A percentile compares a stretch with the other conserved stretches of the same genome.
Evolutionary conservation across 1,140 invertebrate species (phyloP).

Genomic region (Babylonia areolata): DNA sequence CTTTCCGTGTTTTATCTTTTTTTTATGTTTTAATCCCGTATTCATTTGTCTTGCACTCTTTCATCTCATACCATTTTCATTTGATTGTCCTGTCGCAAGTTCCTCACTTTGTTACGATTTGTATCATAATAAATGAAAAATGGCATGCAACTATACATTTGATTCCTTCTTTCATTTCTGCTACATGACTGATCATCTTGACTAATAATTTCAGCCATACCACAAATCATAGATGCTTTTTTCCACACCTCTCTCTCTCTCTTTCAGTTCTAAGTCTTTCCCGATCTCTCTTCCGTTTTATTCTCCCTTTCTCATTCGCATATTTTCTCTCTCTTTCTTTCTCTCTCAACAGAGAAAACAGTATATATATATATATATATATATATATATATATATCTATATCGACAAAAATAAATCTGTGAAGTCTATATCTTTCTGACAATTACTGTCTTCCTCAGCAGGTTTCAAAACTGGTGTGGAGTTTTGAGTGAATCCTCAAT

Average conservation of each 20-base stretch:
- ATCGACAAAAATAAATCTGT: neutral
- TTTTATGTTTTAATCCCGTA: neutral
- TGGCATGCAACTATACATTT: no score
- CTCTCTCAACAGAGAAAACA: no score
- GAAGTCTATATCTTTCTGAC: no score
- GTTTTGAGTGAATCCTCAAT: no score
- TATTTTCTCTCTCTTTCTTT: neutral
- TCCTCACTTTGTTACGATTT: no score
- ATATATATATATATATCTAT: neutral
- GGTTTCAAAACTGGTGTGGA: no score
- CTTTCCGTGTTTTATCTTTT: no score
- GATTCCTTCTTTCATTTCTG: neutral
- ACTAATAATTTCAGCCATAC: neutral
- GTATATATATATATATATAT: neutral
- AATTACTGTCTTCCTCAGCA: no score
- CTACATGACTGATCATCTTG: no score
- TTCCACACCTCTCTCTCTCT: neutral
- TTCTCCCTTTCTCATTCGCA: neutral
- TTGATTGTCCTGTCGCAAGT: neutral
- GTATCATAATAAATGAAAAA: no score
- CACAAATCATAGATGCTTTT: neutral
- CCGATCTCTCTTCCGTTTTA: neutral
- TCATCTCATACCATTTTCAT: neutral
- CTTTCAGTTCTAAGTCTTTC: slow-evolving; percentile 19
- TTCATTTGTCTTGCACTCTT: neutral